Base-by-base conservation (phyloP, 2,113 vertebrate species). In the Sceloporus undulatus region DNA sequence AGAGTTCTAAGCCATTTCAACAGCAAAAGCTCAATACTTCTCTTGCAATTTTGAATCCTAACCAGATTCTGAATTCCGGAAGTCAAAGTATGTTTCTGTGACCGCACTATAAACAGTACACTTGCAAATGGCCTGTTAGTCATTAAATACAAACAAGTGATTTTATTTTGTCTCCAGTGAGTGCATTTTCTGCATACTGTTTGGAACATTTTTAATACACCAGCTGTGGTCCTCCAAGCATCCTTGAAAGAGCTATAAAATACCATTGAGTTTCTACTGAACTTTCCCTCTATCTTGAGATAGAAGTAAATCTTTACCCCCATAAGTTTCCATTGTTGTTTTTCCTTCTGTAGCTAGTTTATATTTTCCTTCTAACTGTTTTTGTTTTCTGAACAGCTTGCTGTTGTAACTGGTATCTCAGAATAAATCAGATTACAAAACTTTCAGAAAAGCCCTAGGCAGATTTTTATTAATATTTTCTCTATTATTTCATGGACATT, bases 21-120 rank as follows among this genome's bases (percentile, higher is more conserved):
- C 88, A 94, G 88, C 82, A 90, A 93, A 93, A 88, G 71, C 25
- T 56, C 56, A 70, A 86, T 90, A 27, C 84, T 88, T 94, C 90
- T 87, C 54, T 40, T 93, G 83, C 56, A 87, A 84, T 88, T 88
- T 85, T 92, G 83, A 94, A 94, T 91, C 90, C 65, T 62, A 84
- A 94, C 77, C 48, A 88, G 79, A 2, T 14, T 91, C 83, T 79
- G 89, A 87, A 88, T 87, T 94, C 82, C 94, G 83, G 92, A 95
- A 95, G 78, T 83, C 90, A 78, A 89, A 85, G 29, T 68, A 56
- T 84, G 18, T 65, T 93, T 82, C 84, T 87, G 65, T 1, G 5
- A 84, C 38, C 82, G 56, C 52, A 87, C 52, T 65, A 27, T 66
- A 82, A 93, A 81, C 34, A 73, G 56, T 71, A 90, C 89, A 71